Evolutionary conservation across 2,888 invertebrate species (phyloP).

Genomic region (Agriopis leucophaearia): DNA sequence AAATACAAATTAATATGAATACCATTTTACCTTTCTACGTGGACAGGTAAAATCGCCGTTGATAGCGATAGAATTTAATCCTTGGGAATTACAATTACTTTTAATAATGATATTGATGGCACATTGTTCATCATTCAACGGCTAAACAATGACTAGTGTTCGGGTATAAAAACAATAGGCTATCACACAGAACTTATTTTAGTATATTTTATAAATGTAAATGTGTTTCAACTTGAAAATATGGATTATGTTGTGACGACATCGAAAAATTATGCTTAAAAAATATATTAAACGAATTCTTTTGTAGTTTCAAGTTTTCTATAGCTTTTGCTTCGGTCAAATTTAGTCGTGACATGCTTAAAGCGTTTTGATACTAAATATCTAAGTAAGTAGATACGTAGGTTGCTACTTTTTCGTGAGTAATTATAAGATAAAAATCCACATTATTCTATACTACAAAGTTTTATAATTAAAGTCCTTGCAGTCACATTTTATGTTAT

Average conservation of each 20-base stretch:
- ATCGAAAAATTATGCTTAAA: not conserved
- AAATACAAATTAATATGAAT: too few relatives aligned
- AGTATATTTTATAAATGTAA: not conserved
- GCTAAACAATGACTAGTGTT: conserved; percentile 44
- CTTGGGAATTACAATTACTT: conserved; percentile 8
- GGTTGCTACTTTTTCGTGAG: too few relatives aligned
- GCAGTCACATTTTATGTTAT: too few relatives aligned
- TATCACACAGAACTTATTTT: conserved; percentile 24
- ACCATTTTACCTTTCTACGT: too few relatives aligned
- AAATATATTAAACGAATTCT: not conserved
- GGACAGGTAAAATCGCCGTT: not conserved
- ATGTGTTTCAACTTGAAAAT: conserved; percentile 4
- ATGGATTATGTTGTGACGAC: not conserved
- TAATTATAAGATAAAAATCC: too few relatives aligned
- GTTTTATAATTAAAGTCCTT: too few relatives aligned
- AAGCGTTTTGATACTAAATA: too few relatives aligned
- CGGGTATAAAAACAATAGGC: conserved; percentile 37
- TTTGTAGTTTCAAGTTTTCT: not conserved
- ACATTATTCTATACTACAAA: too few relatives aligned
- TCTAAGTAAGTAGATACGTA: too few relatives aligned
- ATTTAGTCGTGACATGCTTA: too few relatives aligned
- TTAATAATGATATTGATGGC: conserved; percentile 35
- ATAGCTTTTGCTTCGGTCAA: too few relatives aligned
- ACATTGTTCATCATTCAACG: conserved; percentile 18
- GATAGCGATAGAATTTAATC: not conserved